Base-by-base conservation (phyloP, 2,113 vertebrate species). In the Heliornis fulica region DNA sequence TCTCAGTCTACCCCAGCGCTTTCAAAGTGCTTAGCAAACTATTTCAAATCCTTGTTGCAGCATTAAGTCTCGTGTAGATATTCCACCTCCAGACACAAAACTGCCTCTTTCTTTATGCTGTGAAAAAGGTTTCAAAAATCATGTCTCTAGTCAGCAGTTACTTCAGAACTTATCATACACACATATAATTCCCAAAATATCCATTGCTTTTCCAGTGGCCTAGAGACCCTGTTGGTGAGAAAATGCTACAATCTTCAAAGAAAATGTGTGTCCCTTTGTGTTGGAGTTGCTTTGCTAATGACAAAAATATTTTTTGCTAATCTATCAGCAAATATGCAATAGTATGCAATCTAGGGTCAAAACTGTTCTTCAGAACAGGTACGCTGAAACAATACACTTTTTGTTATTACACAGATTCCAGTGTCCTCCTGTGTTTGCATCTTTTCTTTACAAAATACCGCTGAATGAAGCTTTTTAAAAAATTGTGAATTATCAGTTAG, bases 61-160 rank as follows among this genome's bases (percentile, higher is more conserved):
- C 0, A 0, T 12, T 12, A 78, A 77, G 38, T 40, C 16, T 16
- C 48, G 53, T 3, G 36, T 10, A 48, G 61, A 31, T 50, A 60
- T 48, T 72, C 25, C 34, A 77, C 8, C 59, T 90, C 40, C 51
- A 43, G 50, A 78, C 26, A 74, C 6, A 84, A 77, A 26, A 1
- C 1, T 13, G 46, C 11, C 15, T 71, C 23, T 48, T 45, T 46
- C 46, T 18, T 2, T 18, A 68, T 32, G 9, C 18, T 57, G 54
- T 75, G 65, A 46, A 85, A 87, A 81, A 63, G 31, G 40, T 20
- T 56, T 57, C 4, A 28, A 48, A 91, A 91, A n/a, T 32, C 23
- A 48, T 7, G 31, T 56, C n/a, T 72, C 34, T 53, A 63, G 38
- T 45, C 51, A 78, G 60, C 17, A 71, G 41, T 63, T 76, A 68